phyloP scores from a whole-genome alignment of 2,113 vertebrate species.

The Passer domesticus region DNA sequence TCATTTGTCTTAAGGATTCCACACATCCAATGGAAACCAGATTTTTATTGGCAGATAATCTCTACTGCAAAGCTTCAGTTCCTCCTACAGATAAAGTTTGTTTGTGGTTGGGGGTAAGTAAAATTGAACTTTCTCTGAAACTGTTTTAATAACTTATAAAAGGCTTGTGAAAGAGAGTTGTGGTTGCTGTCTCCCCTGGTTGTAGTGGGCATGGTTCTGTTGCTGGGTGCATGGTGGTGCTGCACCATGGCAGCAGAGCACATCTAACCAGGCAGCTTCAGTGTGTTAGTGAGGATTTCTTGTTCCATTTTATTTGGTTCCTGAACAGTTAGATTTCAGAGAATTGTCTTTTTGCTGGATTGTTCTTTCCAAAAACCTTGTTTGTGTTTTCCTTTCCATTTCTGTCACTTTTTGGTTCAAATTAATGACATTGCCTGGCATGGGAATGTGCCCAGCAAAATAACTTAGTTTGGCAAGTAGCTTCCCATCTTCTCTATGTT shows the following conservation, averaged over 20 bases:
- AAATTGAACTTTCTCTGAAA: background rate
- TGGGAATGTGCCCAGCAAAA: background rate
- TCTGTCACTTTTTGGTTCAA: background rate
- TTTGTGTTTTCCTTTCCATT: background rate
- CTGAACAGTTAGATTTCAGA: background rate
- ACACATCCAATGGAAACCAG: conserved; percentile 91
- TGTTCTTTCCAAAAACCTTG: background rate
- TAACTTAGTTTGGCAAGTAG: background rate
- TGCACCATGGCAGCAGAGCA: background rate
- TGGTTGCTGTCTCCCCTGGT: background rate
- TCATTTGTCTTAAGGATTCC: conserved; percentile 81
- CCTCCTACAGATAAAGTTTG: conserved; percentile 97
- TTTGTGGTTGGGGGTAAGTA: conserved; percentile 97
- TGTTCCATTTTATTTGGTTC: background rate
- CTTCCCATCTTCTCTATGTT: background rate
- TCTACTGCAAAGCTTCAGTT: conserved; percentile 96
- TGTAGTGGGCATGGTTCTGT: background rate
- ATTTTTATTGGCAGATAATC: conserved; percentile 94
- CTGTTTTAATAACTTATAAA: background rate
- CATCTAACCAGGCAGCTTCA: background rate
- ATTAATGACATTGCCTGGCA: background rate
- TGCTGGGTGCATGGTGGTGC: accelerated
- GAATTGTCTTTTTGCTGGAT: background rate
- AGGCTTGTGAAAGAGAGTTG: background rate
- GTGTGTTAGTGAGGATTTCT: accelerated